Conservation (phyloP, 2,113 vertebrate genomes). For the Colistium nudipinnis region DNA sequence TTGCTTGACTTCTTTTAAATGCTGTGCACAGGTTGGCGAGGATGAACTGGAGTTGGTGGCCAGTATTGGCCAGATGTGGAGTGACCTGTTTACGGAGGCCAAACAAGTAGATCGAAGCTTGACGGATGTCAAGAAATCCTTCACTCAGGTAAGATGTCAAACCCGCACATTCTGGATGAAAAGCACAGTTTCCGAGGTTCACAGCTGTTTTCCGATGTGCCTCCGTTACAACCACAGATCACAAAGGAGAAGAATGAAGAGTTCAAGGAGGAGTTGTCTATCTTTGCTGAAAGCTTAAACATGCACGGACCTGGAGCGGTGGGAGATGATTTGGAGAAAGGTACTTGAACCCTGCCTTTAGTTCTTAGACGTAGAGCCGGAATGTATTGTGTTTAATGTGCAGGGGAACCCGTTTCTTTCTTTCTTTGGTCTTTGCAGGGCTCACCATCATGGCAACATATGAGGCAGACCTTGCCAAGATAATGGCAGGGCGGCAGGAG, state of each 20-base stretch:
- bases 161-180: neutral
- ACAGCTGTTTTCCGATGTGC: neutral
- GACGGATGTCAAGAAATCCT: constrained; percentile 86
- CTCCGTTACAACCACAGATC: constrained; percentile 73
- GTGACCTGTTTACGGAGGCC: constrained; percentile 82
- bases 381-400: neutral
- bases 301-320: constrained; percentile 88
- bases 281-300: constrained; percentile 86
- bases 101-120: constrained; percentile 82
- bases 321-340: constrained; percentile 91
- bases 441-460: constrained; percentile 81
- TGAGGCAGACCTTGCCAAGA: constrained; percentile 82
- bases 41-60: constrained; percentile 81
- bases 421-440: constrained; percentile 75
- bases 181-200: neutral
- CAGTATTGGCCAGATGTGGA: constrained; percentile 83
- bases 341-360: constrained; percentile 63
- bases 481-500: constrained; percentile 81
- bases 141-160: constrained; percentile 84
- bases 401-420: neutral
- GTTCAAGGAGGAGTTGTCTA: constrained; percentile 78
- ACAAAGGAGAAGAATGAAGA: constrained; percentile 83
- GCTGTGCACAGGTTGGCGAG: constrained; percentile 75
- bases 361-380: neutral
- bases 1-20: neutral